Evolutionary conservation across 2,797 vertebrate genomes (phyloP).

Genomic region (Hippoglossus hippoglossus): DNA sequence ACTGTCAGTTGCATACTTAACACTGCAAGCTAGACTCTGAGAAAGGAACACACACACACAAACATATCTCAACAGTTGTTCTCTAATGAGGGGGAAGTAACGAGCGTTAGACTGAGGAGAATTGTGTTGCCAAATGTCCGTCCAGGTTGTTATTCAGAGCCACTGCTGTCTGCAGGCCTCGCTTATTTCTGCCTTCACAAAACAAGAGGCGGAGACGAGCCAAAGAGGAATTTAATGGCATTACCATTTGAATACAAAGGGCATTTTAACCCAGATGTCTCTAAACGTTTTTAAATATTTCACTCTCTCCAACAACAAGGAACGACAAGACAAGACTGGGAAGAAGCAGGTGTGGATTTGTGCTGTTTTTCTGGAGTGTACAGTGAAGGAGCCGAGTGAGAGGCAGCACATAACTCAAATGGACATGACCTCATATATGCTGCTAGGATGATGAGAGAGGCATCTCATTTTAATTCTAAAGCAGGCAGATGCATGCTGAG

Average conservation of each 20-base stretch:
- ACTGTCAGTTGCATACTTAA: conserved; percentile 62
- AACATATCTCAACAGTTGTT: conserved; percentile 73
- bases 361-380: conserved; percentile 44
- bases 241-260: conserved; percentile 84
- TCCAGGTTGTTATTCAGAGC: conserved; percentile 83
- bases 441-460: conserved; percentile 44
- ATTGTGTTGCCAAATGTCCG: conserved; percentile 82
- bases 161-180: conserved; percentile 61
- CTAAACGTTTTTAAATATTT: conserved; percentile 66
- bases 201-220: conserved; percentile 74
- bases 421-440: conserved; percentile 47
- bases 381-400: conserved; percentile 44
- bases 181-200: conserved; percentile 78
- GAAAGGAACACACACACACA: background rate
- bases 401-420: conserved; percentile 53
- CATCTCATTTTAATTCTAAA: conserved; percentile 73
- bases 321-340: conserved; percentile 35
- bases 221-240: conserved; percentile 74
- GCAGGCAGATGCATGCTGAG: conserved; percentile 55
- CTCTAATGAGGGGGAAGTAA: conserved; percentile 87
- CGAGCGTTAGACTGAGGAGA: conserved; percentile 74
- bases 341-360: conserved; percentile 39
- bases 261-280: conserved; percentile 76
- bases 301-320: conserved; percentile 50
- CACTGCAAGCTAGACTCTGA: conserved; percentile 14